phyloP scores from a whole-genome alignment of 2,888 invertebrate species.

The Macrosiphum euphorbiae region DNA sequence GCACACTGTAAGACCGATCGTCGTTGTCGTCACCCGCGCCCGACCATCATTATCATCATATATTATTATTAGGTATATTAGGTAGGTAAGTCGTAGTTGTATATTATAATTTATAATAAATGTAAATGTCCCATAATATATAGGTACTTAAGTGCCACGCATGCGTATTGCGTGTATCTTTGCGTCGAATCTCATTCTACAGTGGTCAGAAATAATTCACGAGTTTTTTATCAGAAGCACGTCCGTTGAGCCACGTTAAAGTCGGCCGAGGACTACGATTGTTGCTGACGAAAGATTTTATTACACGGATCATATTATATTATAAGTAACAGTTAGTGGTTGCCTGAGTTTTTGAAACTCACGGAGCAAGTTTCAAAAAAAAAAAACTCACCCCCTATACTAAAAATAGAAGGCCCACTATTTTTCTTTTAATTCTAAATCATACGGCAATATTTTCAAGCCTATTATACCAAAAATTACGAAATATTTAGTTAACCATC shows the following conservation, averaged over 20 bases:
- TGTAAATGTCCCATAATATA: not conserved
- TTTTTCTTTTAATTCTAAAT: not conserved
- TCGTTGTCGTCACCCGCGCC: constrained; percentile 29
- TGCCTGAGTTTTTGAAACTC: not conserved
- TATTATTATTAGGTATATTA: not conserved
- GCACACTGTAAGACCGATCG: constrained; percentile 29
- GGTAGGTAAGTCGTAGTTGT: not conserved
- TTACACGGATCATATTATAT: not conserved
- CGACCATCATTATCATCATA: constrained; percentile 27
- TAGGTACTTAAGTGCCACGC: not conserved
- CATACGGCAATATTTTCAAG: not conserved
- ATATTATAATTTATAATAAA: not conserved
- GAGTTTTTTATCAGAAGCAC: not conserved
- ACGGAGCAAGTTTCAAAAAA: not conserved
- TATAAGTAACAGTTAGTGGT: not conserved
- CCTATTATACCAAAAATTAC: not conserved
- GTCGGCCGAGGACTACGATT: not conserved
- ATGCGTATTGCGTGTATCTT: not conserved
- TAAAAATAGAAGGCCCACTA: not conserved
- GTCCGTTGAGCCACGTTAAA: not conserved
- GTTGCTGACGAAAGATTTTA: not conserved
- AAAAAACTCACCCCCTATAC: not conserved
- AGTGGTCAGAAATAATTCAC: not conserved
- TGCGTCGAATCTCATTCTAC: not conserved
- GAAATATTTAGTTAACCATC: not conserved